Evolutionary conservation across 2,888 invertebrate species (phyloP).

Genomic region (Pterostichus madidus): DNA sequence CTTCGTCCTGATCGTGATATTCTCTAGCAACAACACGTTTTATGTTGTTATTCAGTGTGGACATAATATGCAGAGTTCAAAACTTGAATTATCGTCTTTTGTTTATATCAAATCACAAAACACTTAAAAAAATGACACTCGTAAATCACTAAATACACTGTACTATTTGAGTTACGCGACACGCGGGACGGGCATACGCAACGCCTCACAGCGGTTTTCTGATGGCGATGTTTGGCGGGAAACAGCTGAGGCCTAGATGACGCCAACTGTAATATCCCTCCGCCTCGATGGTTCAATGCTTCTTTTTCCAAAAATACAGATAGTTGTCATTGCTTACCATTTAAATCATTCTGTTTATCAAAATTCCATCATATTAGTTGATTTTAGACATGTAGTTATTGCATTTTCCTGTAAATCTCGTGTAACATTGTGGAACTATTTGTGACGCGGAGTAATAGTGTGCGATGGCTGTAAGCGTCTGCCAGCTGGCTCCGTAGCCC

Average conservation of each 20-base stretch:
- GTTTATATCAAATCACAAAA: slow-evolving; percentile 66
- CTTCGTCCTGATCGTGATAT: slow-evolving; percentile 79
- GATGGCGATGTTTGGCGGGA: slow-evolving; percentile 85
- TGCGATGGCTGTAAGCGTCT: slow-evolving; percentile 78
- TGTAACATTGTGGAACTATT: slow-evolving; percentile 74
- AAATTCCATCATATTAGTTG: slow-evolving; percentile 40
- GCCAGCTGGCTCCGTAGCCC: slow-evolving; percentile 80
- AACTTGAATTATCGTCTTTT: slow-evolving; percentile 50
- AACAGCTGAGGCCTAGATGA: slow-evolving; percentile 83
- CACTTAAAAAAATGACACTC: slow-evolving; percentile 69
- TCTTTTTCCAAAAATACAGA: slow-evolving; percentile 42
- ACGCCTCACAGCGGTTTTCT: slow-evolving; percentile 81
- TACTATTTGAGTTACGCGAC: slow-evolving; percentile 72
- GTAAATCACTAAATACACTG: slow-evolving; percentile 73
- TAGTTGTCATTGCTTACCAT: neutral
- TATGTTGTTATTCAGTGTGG: slow-evolving; percentile 78
- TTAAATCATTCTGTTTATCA: slow-evolving; percentile 24
- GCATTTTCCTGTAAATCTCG: slow-evolving; percentile 56
- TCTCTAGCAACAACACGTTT: slow-evolving; percentile 78
- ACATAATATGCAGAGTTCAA: slow-evolving; percentile 75
- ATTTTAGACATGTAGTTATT: slow-evolving; percentile 2
- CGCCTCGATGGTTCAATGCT: slow-evolving; percentile 71
- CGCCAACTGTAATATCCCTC: slow-evolving; percentile 76
- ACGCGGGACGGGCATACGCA: slow-evolving; percentile 78
- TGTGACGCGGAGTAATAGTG: slow-evolving; percentile 75